phyloP scores from a whole-genome alignment of 2,888 invertebrate genomes.

The Leuctra nigra region DNA sequence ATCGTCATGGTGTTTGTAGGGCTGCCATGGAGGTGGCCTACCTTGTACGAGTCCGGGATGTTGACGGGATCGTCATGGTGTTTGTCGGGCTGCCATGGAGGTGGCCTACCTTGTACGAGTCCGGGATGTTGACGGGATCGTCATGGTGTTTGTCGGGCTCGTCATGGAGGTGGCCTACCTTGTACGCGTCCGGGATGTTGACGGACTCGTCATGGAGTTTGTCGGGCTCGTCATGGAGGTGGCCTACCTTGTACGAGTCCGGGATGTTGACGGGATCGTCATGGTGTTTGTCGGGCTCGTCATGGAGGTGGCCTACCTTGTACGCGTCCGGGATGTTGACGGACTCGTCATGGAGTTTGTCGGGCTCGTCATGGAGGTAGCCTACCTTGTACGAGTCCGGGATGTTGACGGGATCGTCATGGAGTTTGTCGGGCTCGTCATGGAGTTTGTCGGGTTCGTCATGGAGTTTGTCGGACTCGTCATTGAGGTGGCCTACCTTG shows the following conservation, averaged over 20 bases:
- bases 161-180: too few relatives aligned
- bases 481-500: conserved; percentile 75
- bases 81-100: too few relatives aligned
- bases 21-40: too few relatives aligned
- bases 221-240: too few relatives aligned
- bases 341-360: too few relatives aligned
- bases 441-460: too few relatives aligned
- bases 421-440: background rate
- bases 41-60: conserved; percentile 90
- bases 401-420: conserved; percentile 77
- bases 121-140: conserved; percentile 89
- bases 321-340: conserved; percentile 96
- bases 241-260: background rate
- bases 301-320: conserved; percentile 75
- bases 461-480: too few relatives aligned
- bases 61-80: too few relatives aligned
- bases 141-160: too few relatives aligned
- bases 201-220: conserved; percentile 55
- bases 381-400: conserved; percentile 89
- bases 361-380: too few relatives aligned
- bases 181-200: conserved; percentile 93
- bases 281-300: too few relatives aligned
- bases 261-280: conserved; percentile 91
- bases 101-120: conserved; percentile 87
- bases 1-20: too few relatives aligned